phyloP scores from a whole-genome alignment of 2,797 vertebrate genomes.

The Mormyrops attenuatus region DNA sequence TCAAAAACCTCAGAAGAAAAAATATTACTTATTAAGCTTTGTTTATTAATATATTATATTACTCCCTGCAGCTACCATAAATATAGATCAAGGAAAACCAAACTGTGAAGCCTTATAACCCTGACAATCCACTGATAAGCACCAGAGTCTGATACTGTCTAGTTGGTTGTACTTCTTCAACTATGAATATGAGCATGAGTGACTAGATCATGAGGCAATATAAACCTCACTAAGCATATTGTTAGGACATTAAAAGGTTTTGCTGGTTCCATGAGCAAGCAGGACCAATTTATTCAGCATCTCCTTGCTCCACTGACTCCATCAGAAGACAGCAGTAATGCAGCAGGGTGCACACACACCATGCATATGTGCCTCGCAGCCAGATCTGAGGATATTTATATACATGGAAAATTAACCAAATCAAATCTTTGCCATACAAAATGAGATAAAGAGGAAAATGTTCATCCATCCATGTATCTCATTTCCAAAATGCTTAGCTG shows the following conservation, averaged over 20 bases:
- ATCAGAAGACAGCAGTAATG: neutral
- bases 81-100: neutral
- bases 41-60: neutral
- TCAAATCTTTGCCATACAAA: neutral
- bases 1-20: neutral
- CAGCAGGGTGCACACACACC: neutral
- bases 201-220: neutral
- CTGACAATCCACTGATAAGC: neutral
- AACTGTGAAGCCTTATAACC: neutral
- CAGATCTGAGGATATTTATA: neutral
- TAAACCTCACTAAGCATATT: neutral
- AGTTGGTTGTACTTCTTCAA: neutral
- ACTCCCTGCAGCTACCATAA: neutral
- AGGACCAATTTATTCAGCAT: neutral
- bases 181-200: neutral
- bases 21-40: neutral
- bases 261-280: neutral
- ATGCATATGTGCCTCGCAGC: neutral
- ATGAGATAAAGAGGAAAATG: neutral
- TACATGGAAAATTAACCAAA: slow-evolving; percentile 2
- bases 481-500: neutral
- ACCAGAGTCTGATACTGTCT: neutral
- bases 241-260: neutral
- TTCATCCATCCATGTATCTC: neutral
- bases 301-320: neutral